Evolutionary conservation across 2,888 invertebrate species (phyloP).

Genomic region (Xestia sexstrigata): DNA sequence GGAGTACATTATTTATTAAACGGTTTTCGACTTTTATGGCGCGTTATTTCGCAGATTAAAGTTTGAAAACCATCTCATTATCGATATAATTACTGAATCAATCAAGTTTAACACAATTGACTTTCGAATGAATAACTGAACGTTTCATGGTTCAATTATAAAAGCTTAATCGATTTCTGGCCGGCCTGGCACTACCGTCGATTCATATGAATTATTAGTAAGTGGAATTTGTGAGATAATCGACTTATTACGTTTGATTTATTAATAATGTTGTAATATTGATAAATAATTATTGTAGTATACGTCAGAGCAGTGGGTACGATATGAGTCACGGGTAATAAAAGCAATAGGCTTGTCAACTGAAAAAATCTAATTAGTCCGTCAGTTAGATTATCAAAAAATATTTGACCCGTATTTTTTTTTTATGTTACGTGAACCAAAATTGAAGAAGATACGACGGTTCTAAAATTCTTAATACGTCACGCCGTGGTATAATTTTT

Average conservation of each 20-base stretch:
- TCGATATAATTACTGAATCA: slow-evolving; percentile 61
- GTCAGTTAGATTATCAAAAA: too few relatives aligned
- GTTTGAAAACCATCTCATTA: slow-evolving; percentile 64
- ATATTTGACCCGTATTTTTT: too few relatives aligned
- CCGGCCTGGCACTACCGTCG: slow-evolving; percentile 16
- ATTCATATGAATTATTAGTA: slow-evolving; percentile 41
- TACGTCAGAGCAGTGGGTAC: not conserved
- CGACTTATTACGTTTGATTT: slow-evolving; percentile 11
- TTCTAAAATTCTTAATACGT: too few relatives aligned
- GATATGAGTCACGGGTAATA: not conserved
- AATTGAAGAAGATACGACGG: too few relatives aligned
- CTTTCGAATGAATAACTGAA: slow-evolving; percentile 50
- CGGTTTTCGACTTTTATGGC: slow-evolving; percentile 40
- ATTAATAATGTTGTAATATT: slow-evolving; percentile 11
- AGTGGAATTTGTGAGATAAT: slow-evolving; percentile 22
- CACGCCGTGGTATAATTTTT: too few relatives aligned
- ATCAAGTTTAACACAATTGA: slow-evolving; percentile 56
- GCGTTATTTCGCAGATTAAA: slow-evolving; percentile 51
- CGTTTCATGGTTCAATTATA: slow-evolving; percentile 46
- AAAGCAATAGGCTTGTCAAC: too few relatives aligned
- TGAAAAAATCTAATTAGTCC: too few relatives aligned
- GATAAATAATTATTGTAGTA: slow-evolving; percentile 2
- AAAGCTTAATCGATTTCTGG: slow-evolving; percentile 46
- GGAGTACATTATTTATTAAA: slow-evolving; percentile 47
- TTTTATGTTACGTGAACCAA: too few relatives aligned